Evolutionary conservation across 2,113 vertebrate species (phyloP), one percentile per base, ranked within the genome.

Genomic region (Nanorana parkeri): DNA sequence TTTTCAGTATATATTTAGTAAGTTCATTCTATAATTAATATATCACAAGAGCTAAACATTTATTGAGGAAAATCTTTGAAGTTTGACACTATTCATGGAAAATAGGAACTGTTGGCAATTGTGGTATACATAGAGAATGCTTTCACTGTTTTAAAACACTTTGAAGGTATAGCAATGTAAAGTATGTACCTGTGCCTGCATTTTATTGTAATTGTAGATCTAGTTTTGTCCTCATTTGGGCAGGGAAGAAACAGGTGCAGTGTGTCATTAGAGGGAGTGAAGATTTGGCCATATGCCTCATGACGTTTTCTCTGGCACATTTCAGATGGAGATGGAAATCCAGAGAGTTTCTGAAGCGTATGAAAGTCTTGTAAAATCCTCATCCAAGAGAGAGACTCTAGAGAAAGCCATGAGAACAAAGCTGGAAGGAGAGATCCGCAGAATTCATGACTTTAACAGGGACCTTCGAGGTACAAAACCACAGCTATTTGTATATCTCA

Each of bases 401-500:
- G 98, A 99, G 89, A 99, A 99, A 87, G 96, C 98, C 72, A 99
- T 99, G 98, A 96, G 97, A 86, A 98, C 96, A 89, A 99, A 99
- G 86, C 91, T 99, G 78, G 98, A 99, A 90, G 94, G 97, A 66
- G 97, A 99, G 89, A 96, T 99, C 85, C 95, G 98, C 3, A 93
- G 98, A 67, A 94, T 99, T 85, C 97, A 99, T 17, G 98, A 99
- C 91, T 99, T 99, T 92, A 99, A 99, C 92, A 92, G 97, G 47
- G 98, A 99, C 87, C 93, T 99, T 20, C 89, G 97, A 96, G 98
- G 98, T 99, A 87, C 92, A 81, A 54, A 51, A 21, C 4, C 19
- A 21, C 32, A 36, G 32, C 32, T 36, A 36, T 36, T 36, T 0
- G 2, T 36, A 7, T 36, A 36, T 36, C 1, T 36, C 8, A 6